These are phyloP conservation scores for Carduelis carduelis DNA, from an alignment of 2,797 vertebrate species.

Conservation along the genomic window DNA sequence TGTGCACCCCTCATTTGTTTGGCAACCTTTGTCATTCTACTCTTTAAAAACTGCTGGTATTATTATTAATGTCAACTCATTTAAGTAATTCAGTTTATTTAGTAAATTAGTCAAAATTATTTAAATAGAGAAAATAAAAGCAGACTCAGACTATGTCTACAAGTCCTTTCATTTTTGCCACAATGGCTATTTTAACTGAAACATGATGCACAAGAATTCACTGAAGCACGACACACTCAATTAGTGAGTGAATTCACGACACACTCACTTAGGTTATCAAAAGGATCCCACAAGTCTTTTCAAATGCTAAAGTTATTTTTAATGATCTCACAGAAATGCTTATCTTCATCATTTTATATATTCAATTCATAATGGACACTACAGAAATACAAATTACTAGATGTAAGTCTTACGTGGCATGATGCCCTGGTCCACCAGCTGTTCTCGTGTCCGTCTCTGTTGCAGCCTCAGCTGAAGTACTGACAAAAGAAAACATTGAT, in stretches of 20 bases:
- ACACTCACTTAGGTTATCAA: not conserved
- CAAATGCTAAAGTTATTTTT: not conserved
- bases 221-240: too few relatives aligned
- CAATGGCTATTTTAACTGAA: not conserved
- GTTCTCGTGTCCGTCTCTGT: constrained; percentile 92
- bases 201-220: too few relatives aligned
- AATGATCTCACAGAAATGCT: not conserved
- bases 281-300: not conserved
- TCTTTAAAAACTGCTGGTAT: not conserved
- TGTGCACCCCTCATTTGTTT: not conserved
- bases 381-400: not conserved
- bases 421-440: constrained; percentile 97
- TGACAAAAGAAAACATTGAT: constrained; percentile 71
- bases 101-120: not conserved
- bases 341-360: not conserved
- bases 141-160: not conserved
- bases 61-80: not conserved
- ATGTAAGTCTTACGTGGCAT: constrained; percentile 89
- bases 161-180: not conserved
- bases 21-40: not conserved
- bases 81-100: not conserved
- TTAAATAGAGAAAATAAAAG: not conserved
- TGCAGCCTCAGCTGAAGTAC: constrained; percentile 95
- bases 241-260: not conserved
- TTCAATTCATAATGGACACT: not conserved